Evolutionary conservation across 1,140 invertebrate genomes (phyloP).

Genomic region (Listronotus oregonensis): DNA sequence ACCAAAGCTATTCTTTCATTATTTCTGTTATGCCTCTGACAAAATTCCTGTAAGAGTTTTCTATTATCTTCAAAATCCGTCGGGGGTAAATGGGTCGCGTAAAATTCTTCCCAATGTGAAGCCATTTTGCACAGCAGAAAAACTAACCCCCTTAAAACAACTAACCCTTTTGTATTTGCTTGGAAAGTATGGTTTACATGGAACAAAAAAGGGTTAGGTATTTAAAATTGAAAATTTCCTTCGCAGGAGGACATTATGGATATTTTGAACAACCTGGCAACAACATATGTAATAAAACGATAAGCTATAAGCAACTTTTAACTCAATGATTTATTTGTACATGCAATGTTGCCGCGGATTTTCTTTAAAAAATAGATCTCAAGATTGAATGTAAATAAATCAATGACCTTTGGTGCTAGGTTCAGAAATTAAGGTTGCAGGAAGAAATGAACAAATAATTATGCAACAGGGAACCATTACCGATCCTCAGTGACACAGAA

Average conservation of each 20-base stretch:
- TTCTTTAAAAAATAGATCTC: background rate
- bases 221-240: too few species aligned
- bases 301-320: too few species aligned
- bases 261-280: too few species aligned
- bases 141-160: background rate
- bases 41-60: slow-evolving; percentile 72
- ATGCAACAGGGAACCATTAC: too few species aligned
- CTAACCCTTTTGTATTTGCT: background rate
- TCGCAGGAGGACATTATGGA: too few species aligned
- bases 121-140: slow-evolving; percentile 54
- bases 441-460: too few species aligned
- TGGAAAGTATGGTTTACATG: background rate
- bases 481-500: too few species aligned
- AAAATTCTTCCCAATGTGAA: slow-evolving; percentile 79
- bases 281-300: too few species aligned
- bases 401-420: background rate
- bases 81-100: slow-evolving; percentile 73
- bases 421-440: too few species aligned
- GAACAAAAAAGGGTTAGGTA: too few species aligned
- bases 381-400: background rate
- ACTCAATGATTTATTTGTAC: background rate
- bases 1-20: slow-evolving; percentile 74
- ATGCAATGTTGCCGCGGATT: background rate
- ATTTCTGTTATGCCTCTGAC: slow-evolving; percentile 65
- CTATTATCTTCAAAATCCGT: slow-evolving; percentile 74